These are phyloP conservation scores for Patiria miniata DNA, from an alignment of 35 echinoderm and acorn worm species.

Conservation along the genomic window DNA sequence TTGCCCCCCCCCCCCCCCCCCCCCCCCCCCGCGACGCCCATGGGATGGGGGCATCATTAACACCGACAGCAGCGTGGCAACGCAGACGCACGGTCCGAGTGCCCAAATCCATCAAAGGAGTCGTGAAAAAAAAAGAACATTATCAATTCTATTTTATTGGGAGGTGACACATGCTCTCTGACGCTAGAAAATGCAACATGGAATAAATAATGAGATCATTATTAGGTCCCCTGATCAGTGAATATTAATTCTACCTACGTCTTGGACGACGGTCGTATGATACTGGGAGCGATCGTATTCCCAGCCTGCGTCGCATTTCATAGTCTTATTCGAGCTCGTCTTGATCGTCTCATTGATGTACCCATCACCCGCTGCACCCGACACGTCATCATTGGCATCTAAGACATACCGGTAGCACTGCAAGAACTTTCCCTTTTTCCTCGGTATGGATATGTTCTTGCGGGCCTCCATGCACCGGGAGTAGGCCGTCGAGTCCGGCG, in stretches of 20 bases:
- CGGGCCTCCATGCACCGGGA: constrained; percentile 18
- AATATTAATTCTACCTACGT: constrained; percentile 64
- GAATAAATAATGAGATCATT: too few species aligned
- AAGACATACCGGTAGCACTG: constrained; percentile 40
- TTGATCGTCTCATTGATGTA: background rate
- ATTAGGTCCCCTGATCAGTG: too few species aligned
- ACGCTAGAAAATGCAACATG: too few species aligned
- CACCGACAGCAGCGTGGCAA: too few species aligned
- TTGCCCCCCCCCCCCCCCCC: too few species aligned
- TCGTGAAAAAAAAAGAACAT: too few species aligned
- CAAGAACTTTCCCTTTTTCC: background rate
- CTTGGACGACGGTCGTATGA: constrained; percentile 50
- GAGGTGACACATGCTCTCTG: too few species aligned
- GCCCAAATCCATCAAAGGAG: too few species aligned
- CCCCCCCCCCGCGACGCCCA: too few species aligned
- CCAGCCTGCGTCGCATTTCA: constrained; percentile 63
- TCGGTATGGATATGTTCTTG: constrained; percentile 46
- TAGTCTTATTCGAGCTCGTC: constrained; percentile 30
- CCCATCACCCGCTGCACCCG: background rate
- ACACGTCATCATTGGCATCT: background rate
- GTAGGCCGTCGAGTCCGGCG: background rate
- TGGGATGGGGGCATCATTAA: too few species aligned
- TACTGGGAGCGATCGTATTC: constrained; percentile 56
- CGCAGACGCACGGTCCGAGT: too few species aligned
- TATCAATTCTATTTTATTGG: too few species aligned